Evolutionary conservation across 1,140 invertebrate genomes (phyloP), one percentile per base, ranked within the genome.

Genomic region (Drosophila sturtevanti): DNA sequence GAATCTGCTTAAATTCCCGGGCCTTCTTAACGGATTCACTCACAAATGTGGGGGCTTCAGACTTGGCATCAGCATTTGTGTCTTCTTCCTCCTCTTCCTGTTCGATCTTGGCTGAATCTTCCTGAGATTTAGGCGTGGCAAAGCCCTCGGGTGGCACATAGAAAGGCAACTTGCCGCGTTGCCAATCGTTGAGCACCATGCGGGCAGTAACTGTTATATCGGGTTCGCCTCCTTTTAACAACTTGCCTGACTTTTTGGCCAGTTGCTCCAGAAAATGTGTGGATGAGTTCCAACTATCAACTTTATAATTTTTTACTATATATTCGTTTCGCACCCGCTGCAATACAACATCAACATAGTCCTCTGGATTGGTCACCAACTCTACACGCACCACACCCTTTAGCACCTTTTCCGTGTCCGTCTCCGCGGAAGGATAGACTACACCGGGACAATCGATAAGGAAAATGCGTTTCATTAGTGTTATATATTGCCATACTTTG

Each of bases 401-500:
- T 0, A 99, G 92, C 41, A 99, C 98, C 92, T 99, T 98, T 79
- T 99, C 98, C 1, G 96, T 96, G 78, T 99, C 98, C 5, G 95
- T 95, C 93, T 98, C 98, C 44, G 96, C 95, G 3, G 96, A 96
- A 11, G 98, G 98, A 93, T 99, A 99, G 21, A 99, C 99, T 71
- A 99, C 96, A 48, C 99, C 99, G 21, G 99, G 99, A 94, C 99
- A 99, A 94, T 99, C 99, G 75, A 99, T 99, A 4, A 99, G 93
- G 91, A 97, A 99, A 82, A 99, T 99, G 76, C 97, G 94, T 75
- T 96, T 95, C 98, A 99, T 99, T 22, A 99, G 92, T 0, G 98
- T 99, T 55, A 99, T 98, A 91, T 99, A 99, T 91, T 99, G 99
- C 99, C 99, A 99, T 0, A 98, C 97, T 94, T 99, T 99, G 0